Percentiles rank a stretch among this genome's conserved stretches.
Evolutionary conservation across 2,888 invertebrate genomes (phyloP).

Genomic region (Melinaea marsaeus): DNA sequence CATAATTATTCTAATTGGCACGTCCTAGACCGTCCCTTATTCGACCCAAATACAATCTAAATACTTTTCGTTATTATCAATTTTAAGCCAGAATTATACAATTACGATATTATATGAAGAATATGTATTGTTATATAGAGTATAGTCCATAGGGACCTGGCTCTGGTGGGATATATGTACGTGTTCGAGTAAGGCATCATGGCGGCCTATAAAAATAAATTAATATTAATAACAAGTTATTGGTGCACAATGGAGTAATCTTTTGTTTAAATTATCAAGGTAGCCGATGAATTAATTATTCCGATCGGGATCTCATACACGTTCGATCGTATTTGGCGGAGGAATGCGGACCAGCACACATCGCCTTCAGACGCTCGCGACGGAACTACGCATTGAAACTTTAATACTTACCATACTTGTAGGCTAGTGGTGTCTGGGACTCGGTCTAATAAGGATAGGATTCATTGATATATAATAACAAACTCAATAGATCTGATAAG

Average conservation of each 20-base stretch:
- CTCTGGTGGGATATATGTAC: neutral
- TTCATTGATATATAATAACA: too few relatives aligned
- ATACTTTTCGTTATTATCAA: too few relatives aligned
- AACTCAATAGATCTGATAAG: too few relatives aligned
- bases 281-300: constrained; percentile 61
- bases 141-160: neutral
- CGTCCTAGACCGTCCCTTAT: neutral
- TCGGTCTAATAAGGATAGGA: neutral
- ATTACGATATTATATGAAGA: too few relatives aligned
- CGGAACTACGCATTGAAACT: constrained; percentile 45
- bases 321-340: constrained; percentile 61
- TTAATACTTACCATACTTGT: constrained; percentile 3
- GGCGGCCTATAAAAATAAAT: constrained; percentile 4
- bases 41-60: too few relatives aligned
- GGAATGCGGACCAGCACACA: constrained; percentile 56
- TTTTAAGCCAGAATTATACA: too few relatives aligned
- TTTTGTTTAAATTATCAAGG: constrained; percentile 27
- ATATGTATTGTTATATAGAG: neutral
- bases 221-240: constrained; percentile 16
- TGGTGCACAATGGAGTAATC: constrained; percentile 12
- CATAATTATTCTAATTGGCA: constrained; percentile 15
- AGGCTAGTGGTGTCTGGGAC: neutral
- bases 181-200: neutral
- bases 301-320: constrained; percentile 52
- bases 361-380: constrained; percentile 43